Base-by-base conservation (phyloP, 2,888 invertebrate genomes). In the Cosmia trapezina region DNA sequence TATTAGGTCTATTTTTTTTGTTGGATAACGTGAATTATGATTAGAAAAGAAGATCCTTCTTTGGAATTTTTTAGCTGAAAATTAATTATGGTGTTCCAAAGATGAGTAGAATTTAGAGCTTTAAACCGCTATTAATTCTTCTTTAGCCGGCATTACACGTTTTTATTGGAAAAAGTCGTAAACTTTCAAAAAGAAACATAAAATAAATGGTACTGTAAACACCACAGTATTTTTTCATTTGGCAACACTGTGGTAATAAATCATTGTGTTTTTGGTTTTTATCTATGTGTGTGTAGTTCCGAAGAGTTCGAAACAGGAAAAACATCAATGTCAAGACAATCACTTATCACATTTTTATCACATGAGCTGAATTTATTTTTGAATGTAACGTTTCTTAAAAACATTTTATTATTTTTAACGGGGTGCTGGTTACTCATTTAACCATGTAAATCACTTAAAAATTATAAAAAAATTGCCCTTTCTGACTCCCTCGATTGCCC, bases 401-500 rank as follows among this genome's bases (percentile, higher is more conserved):
- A 65, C 56, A 67, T 63, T 28, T 67, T 57, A 66, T 57, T 47
- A 69, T 83, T 83, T 77, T 73, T 73, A 76, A 80, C 45, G 12
- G 17, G 41, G 28, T 63, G 53, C 68, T 64, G 28, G 49, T 9
- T 65, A 65, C 41, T 28, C 17, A 45, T 60, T 17, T 17, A 62
- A 33, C 60, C 53, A 66, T 69, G 66, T 72, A 65, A 68, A 49
- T 67, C 66, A 49, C 64, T 80, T 74, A 83, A 76, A 77, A 85
- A 86, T 84, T 86, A 89, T 89, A 89, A 87, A 88, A 89, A 87
- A 85, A 85, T 88, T 90, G 90, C 90, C 88, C 89, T 91, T 91
- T 92, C 88, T 89, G 90, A 88, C 91, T 93, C 93, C 93, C 93
- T 92, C 92, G 91, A 88, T 91, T 89, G 90, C 91, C 93, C 94